Evolutionary conservation across 2,888 invertebrate genomes (phyloP), one percentile per base, ranked within the genome.

Genomic region (Orchesellides sinensis): DNA sequence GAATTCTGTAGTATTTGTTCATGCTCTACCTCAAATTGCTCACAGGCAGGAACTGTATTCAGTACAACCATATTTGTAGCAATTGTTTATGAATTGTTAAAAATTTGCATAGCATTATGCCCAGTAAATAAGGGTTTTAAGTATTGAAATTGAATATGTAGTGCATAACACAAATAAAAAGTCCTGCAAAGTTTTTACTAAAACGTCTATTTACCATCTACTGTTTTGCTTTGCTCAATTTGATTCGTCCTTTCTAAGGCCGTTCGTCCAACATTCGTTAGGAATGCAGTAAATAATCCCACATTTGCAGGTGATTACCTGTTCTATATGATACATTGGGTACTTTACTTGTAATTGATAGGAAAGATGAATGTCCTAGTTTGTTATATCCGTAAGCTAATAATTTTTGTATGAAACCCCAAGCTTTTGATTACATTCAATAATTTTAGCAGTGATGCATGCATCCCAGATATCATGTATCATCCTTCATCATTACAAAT

Each of bases 181-280:
- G n/a, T n/a, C n/a, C n/a, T n/a, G n/a, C n/a, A n/a, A n/a, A n/a
- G n/a, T n/a, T n/a, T n/a, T n/a, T n/a, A n/a, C n/a, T n/a, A n/a
- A n/a, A n/a, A n/a, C n/a, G n/a, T n/a, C n/a, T n/a, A n/a, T n/a
- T n/a, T n/a, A n/a, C n/a, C n/a, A n/a, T n/a, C n/a, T n/a, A n/a
- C n/a, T 65, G 40, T 27, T 68, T 68, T 59, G 68, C 29, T 66
- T 25, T 32, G 56, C 27, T 19, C 77, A 77, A 63, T 69, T 78
- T 78, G 17, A 59, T 78, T 78, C 77, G 78, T 69, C 69, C 78
- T 78, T 59, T 35, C 52, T 69, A 52, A 78, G 78, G 78, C 78
- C 78, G 69, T 27, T 23, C 21, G 77, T 29, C 17, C 25, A 40
- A 32, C 65, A 59, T 77, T 77, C 77, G 68, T 77, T 77, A 68